phyloP scores from a whole-genome alignment of 2,797 vertebrate genomes.

The Melanotaenia boesemani region DNA sequence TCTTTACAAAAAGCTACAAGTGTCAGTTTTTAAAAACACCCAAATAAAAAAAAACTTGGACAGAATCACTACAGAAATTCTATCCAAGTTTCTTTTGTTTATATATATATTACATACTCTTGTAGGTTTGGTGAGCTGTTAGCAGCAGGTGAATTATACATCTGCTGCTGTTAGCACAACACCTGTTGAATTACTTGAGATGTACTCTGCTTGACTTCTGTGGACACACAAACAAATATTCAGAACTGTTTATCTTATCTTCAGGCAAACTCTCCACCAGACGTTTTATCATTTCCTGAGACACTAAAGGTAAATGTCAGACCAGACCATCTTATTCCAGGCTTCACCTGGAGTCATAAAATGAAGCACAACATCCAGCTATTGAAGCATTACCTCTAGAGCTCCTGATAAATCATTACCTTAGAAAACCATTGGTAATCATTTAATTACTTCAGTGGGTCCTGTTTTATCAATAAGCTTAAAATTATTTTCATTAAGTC shows the following conservation, averaged over 20 bases:
- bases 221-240: no score
- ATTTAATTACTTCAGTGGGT: conserved; percentile 16
- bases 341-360: conserved; percentile 18
- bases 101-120: no score
- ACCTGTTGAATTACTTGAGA: no score
- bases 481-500: background rate
- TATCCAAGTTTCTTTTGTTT: no score
- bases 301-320: background rate
- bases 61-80: no score
- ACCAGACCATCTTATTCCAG: background rate
- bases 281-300: conserved; percentile 23
- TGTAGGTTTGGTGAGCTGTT: background rate
- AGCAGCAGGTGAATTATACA: background rate
- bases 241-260: no score
- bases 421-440: conserved; percentile 19
- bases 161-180: background rate
- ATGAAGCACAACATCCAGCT: conserved; percentile 8
- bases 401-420: conserved; percentile 50
- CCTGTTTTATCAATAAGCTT: background rate
- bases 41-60: no score
- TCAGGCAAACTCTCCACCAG: background rate
- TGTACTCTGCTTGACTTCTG: no score
- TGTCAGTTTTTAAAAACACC: no score
- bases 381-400: conserved; percentile 21
- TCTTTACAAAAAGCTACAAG: no score